Base-by-base conservation (phyloP, 1,140 invertebrate species). In the Calephelis virginiensis region DNA sequence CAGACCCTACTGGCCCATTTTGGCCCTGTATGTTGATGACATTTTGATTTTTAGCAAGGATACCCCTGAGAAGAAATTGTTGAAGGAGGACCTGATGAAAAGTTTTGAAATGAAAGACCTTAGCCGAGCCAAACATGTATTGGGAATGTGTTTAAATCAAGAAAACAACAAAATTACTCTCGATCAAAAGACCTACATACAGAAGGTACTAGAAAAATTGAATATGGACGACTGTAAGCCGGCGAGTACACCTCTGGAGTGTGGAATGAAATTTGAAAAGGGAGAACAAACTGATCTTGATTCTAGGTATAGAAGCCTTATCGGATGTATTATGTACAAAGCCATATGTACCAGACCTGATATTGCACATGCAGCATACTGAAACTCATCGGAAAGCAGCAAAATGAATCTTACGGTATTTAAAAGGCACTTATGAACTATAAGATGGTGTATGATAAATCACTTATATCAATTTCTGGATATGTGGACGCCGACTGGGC, bases 301-400 rank as follows among this genome's bases (percentile, higher is more conserved):
- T 8, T 68, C 10, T 47, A 13, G 68, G 8, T 77, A 75, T 62
- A 69, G 71, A 65, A 69, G 59, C 28, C 61, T 78, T 9, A 59
- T 77, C 7, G 75, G 75, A 37, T 69, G 56, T 13, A 12, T 77
- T 49, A 75, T 74, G 72, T 72, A 74, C n/a, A n/a, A n/a, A n/a
- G 63, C 67, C 3, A 49, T 73, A 0, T 69, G 67, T 59, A 66
- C 63, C 0, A 67, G 69, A 61, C 70, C 71, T 0, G 74, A 74
- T 17, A 76, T 77, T 14, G 53, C 40, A 37, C 63, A 72, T 72
- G 64, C 70, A 12, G 71, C 62, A 13, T 47, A 40, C 38, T 45
- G 68, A 79, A 9, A 60, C 8, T 13, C 71, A 76, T 38, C 72
- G 68, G 66, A 71, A 69, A 61, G 69, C 68, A 14, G 75, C 70